Evolutionary conservation across 2,888 invertebrate genomes (phyloP), one percentile per base, ranked within the genome.

Genomic region (Epirrhoe tristata): DNA sequence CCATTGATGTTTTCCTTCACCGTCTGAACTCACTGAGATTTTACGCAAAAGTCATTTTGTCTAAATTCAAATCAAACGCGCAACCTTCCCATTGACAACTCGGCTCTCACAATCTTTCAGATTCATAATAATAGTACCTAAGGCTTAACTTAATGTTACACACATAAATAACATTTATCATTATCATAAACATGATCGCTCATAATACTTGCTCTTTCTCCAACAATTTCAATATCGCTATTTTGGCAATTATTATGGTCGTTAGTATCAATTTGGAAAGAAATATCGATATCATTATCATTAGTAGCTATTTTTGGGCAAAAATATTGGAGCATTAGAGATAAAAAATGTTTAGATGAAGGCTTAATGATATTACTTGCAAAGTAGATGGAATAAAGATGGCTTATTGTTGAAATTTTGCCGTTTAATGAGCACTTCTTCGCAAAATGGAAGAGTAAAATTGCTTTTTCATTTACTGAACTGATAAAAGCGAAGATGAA

Each of bases 261-360:
- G 58, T 65, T 66, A 52, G 50, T 72, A 64, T 58, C 62, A 62
- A 66, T 66, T 64, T 64, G 12, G 36, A 55, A 54, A 63, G 50
- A 50, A 54, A 59, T 66, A 68, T 68, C 34, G 54, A 56, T 63
- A 31, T 12, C 53, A 34, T 56, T 53, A 59, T 58, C 31, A 39
- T 58, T 24, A 36, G 34, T 17, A 51, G 14, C 56, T 54, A 54
- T 59, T 34, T 58, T 63, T 53, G 7, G n/a, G 6, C 16, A 32
- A 48, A 48, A 5, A 16, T 48, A 10, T 57, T 48, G 14, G 14
- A 53, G 14, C 14, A 46, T 57, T 43, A 43, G 12, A 32, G n/a
- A 52, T 51, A 51, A 59, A 58, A 58, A 36, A 14, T 51, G 34
- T 43, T 57, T 57, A 24, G n/a, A 14, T 24, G n/a, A 34, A 48